Evolutionary conservation across 2,797 vertebrate species (phyloP).

Genomic region (Tokudaia muenninki): DNA sequence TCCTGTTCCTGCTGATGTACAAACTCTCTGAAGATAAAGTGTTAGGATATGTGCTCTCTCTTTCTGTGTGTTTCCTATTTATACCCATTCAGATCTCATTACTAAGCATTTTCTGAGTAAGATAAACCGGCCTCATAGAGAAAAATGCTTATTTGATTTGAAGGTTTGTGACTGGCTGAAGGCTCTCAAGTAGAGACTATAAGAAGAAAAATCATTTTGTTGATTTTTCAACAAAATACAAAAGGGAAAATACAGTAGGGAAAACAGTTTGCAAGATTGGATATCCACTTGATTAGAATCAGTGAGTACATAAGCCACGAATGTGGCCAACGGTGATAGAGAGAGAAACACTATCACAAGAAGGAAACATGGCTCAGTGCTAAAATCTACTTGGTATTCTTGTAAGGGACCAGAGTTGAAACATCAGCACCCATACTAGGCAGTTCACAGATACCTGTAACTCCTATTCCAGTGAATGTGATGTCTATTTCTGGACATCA

Average conservation of each 20-base stretch:
- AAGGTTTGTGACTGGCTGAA: neutral
- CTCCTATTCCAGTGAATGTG: too few species aligned
- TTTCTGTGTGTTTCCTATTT: neutral
- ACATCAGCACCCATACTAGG: neutral
- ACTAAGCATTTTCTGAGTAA: neutral
- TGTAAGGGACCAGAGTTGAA: neutral
- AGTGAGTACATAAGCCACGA: neutral
- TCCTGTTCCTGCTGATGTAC: neutral
- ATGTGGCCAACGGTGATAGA: neutral
- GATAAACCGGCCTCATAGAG: neutral
- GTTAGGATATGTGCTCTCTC: too few species aligned
- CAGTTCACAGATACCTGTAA: neutral
- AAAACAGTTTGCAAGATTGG: neutral
- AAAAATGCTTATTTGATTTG: neutral
- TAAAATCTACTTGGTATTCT: neutral
- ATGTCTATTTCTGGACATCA: neutral
- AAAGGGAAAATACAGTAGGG: neutral
- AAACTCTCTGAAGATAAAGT: neutral
- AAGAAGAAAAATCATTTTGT: neutral
- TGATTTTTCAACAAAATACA: neutral
- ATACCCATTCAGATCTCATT: neutral
- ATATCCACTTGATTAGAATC: neutral
- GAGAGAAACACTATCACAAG: neutral
- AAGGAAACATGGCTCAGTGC: neutral
- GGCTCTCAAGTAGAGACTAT: neutral